phyloP scores from a whole-genome alignment of 2,888 invertebrate genomes.

The Tetheella fluctuosa region DNA sequence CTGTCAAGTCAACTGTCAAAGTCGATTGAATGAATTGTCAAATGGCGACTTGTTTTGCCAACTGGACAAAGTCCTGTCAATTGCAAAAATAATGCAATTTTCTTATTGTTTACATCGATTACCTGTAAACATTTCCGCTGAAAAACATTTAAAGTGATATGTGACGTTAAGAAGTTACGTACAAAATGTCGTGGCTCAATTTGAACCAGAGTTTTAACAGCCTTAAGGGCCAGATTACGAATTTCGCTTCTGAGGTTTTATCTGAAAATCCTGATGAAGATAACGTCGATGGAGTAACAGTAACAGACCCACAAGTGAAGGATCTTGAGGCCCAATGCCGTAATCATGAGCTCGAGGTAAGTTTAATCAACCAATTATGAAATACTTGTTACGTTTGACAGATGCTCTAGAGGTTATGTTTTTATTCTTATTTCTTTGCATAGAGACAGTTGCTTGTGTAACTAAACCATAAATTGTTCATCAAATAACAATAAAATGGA shows the following conservation, averaged over 20 bases:
- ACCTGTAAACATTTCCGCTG: slow-evolving; percentile 44
- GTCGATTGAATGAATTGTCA: slow-evolving; percentile 9
- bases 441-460: slow-evolving; percentile 8
- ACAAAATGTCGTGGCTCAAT: slow-evolving; percentile 88
- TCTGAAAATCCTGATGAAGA: slow-evolving; percentile 87
- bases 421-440: slow-evolving; percentile 49
- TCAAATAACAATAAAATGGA: neutral
- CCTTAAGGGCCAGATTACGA: slow-evolving; percentile 94
- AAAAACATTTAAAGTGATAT: slow-evolving; percentile 59
- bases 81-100: slow-evolving; percentile 77
- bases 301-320: slow-evolving; percentile 58
- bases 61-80: slow-evolving; percentile 79
- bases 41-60: slow-evolving; percentile 78
- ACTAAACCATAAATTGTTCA: neutral
- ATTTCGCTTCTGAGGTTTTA: slow-evolving; percentile 94
- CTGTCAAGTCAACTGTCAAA: too few species aligned
- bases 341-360: slow-evolving; percentile 86
- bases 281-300: slow-evolving; percentile 45
- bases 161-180: slow-evolving; percentile 43
- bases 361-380: slow-evolving; percentile 39
- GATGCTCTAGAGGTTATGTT: slow-evolving; percentile 74
- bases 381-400: slow-evolving; percentile 51
- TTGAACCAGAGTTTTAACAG: slow-evolving; percentile 86
- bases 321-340: slow-evolving; percentile 83
- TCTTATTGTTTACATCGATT: slow-evolving; percentile 68